These are phyloP conservation scores for Benthosema pterotum DNA, from an alignment of 2,797 vertebrate genomes.

Conservation along the genomic window DNA sequence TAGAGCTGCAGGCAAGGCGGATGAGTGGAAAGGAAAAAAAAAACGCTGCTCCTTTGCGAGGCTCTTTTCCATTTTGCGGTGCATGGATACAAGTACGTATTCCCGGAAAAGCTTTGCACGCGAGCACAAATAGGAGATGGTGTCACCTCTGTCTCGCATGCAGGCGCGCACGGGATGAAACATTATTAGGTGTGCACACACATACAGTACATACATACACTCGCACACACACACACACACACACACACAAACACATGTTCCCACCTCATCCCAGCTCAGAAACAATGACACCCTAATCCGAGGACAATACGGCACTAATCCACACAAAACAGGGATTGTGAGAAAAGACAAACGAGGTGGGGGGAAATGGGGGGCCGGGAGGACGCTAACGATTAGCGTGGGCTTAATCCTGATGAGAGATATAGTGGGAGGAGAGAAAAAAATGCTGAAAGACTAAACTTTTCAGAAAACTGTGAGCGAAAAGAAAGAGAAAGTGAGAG, in stretches of 20 bases:
- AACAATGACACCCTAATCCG: slow-evolving; percentile 74
- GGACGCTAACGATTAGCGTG: slow-evolving; percentile 43
- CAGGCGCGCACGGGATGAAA: not conserved
- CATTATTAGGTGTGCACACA: no score
- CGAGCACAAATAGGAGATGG: slow-evolving; percentile 28
- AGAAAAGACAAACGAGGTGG: slow-evolving; percentile 56
- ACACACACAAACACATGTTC: slow-evolving; percentile 7
- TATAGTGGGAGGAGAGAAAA: slow-evolving; percentile 48
- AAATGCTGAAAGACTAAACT: slow-evolving; percentile 54
- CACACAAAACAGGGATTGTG: slow-evolving; percentile 70
- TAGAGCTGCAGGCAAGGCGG: not conserved
- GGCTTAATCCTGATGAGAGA: slow-evolving; percentile 74
- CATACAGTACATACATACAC: no score
- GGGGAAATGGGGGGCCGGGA: slow-evolving; percentile 38
- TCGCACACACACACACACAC: slow-evolving; percentile 20
- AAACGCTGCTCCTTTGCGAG: not conserved
- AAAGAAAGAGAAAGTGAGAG: not conserved
- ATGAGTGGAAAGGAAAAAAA: slow-evolving; percentile 31
- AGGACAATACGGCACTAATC: slow-evolving; percentile 73
- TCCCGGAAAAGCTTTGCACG: slow-evolving; percentile 2
- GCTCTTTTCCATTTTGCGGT: slow-evolving; percentile 9
- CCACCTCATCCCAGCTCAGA: slow-evolving; percentile 49
- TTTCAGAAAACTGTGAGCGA: slow-evolving; percentile 12
- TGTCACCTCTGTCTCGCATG: slow-evolving; percentile 35
- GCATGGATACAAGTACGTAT: slow-evolving; percentile 12